phyloP scores from a whole-genome alignment of 2,113 vertebrate species.

The Bettongia penicillata region DNA sequence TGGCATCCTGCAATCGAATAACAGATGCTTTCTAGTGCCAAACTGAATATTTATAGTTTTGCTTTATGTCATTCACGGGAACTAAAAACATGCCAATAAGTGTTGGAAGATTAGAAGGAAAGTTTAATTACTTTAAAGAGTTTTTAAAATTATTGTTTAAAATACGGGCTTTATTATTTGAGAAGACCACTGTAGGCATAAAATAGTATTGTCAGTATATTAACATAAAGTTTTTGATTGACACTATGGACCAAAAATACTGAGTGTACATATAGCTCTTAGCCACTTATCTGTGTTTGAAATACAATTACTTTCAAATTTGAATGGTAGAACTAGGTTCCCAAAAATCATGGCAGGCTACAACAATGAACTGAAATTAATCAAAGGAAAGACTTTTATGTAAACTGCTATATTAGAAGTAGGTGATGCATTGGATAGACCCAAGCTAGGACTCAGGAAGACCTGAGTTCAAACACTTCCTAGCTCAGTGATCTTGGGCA shows the following conservation, averaged over 20 bases:
- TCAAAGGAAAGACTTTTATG: neutral
- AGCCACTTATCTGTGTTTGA: neutral
- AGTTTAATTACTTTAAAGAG: constrained; percentile 47
- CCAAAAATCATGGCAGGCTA: neutral
- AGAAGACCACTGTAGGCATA: neutral
- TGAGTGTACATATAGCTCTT: neutral
- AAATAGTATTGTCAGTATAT: constrained; percentile 14
- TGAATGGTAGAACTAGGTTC: neutral
- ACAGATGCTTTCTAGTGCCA: constrained; percentile 64
- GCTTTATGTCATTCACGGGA: constrained; percentile 44
- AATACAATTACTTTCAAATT: neutral
- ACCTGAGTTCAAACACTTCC: neutral
- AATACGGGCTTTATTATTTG: neutral
- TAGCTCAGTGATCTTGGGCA: neutral
- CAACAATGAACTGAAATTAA: neutral
- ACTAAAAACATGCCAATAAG: constrained; percentile 40
- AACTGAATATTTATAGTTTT: constrained; percentile 56
- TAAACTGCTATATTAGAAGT: neutral
- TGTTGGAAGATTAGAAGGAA: constrained; percentile 42
- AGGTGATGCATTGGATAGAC: neutral
- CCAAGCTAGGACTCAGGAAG: neutral
- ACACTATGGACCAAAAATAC: neutral
- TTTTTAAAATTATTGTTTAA: neutral
- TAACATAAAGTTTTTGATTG: constrained; percentile 41
- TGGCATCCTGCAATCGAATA: constrained; percentile 59